Conservation (phyloP, 30 jellyfish, hydroid and myxozoan genomes). For the Aurelia sp. region DNA sequence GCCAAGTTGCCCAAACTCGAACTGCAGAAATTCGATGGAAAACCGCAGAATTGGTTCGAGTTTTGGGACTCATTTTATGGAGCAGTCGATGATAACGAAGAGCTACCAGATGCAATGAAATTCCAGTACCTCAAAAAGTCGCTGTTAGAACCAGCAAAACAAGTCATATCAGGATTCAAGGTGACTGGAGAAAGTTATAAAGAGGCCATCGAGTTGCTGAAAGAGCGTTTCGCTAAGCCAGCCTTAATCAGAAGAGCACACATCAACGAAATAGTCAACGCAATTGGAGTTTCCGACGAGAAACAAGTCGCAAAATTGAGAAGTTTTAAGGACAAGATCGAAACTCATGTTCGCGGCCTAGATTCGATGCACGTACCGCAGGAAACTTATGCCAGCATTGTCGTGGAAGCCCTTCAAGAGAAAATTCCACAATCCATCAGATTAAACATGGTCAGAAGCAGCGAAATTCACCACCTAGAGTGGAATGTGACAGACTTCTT, state of each 20-base stretch:
- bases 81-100: constrained; percentile 27
- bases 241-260: constrained; percentile 35
- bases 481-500: constrained; percentile 7
- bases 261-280: constrained; percentile 36
- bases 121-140: constrained; percentile 29
- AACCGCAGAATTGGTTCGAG: constrained; percentile 37
- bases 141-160: constrained; percentile 52
- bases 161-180: constrained; percentile 34
- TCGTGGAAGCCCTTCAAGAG: constrained; percentile 11
- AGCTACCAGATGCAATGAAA: constrained; percentile 18
- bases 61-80: constrained; percentile 30
- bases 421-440: constrained; percentile 9
- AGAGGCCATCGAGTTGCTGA: constrained; percentile 28
- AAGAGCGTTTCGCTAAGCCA: constrained; percentile 7
- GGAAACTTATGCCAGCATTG: constrained; percentile 6
- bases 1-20: no score
- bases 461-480: constrained; percentile 1
- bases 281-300: constrained; percentile 8
- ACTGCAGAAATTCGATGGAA: no score
- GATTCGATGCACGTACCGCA: background rate
- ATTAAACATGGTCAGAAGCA: constrained; percentile 6
- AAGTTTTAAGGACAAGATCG: constrained; percentile 4
- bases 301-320: constrained; percentile 4
- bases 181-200: constrained; percentile 26
- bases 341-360: constrained; percentile 40